A percentile compares a stretch with the other conserved stretches of the same genome.
These are phyloP conservation scores for Geotrypetes seraphini DNA, from an alignment of 2,797 vertebrate species.

Conservation along the genomic window DNA sequence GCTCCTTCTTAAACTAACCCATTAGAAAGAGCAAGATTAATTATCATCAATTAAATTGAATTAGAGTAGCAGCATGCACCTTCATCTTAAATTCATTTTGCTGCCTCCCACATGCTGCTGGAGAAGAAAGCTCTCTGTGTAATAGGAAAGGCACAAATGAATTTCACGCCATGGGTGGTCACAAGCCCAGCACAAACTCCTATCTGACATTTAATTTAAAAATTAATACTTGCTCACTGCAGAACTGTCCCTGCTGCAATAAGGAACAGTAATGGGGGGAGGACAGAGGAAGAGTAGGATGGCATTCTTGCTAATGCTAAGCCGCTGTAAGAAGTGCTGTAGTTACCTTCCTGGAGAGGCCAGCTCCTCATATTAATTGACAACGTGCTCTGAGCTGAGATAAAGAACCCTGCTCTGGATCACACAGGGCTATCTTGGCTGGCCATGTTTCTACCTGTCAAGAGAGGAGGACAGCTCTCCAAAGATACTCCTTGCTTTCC, in stretches of 20 bases:
- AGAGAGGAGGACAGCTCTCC: too few species aligned
- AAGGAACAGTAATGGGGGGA: slow-evolving; percentile 39
- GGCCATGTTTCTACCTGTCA: too few species aligned
- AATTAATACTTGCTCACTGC: slow-evolving; percentile 56
- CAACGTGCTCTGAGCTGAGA: too few species aligned
- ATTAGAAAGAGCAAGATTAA: slow-evolving; percentile 26
- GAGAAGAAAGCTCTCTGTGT: slow-evolving; percentile 34
- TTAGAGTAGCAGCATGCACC: slow-evolving; percentile 12
- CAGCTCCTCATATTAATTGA: too few species aligned
- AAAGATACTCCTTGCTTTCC: too few species aligned
- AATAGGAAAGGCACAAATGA: slow-evolving; percentile 53
- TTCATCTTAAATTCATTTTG: slow-evolving; percentile 24
- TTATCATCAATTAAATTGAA: slow-evolving; percentile 42
- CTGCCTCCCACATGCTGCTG: too few species aligned
- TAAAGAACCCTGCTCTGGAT: too few species aligned
- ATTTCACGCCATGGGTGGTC: slow-evolving; percentile 57
- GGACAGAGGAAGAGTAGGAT: too few species aligned
- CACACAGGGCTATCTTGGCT: too few species aligned
- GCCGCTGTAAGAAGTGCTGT: too few species aligned
- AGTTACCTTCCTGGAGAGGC: too few species aligned
- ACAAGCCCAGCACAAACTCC: slow-evolving; percentile 42
- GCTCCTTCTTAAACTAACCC: background rate
- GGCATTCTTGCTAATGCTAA: too few species aligned
- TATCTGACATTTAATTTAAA: slow-evolving; percentile 65
- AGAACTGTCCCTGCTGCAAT: slow-evolving; percentile 37